phyloP scores from a whole-genome alignment of 2,888 invertebrate species.

The Pogonocherus hispidulus region DNA sequence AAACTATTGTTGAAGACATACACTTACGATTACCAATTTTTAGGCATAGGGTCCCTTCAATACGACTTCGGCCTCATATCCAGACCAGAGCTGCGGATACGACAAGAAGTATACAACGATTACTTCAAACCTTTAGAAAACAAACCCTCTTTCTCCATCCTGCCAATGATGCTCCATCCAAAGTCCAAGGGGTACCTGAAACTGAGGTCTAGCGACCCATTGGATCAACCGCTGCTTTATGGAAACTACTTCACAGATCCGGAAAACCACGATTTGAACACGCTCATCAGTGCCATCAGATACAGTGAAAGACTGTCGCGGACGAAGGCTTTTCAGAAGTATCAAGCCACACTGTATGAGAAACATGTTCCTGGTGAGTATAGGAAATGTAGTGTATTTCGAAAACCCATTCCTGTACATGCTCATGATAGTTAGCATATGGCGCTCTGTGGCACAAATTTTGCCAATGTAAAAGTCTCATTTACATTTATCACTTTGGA shows the following conservation, averaged over 20 bases:
- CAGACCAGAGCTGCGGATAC: constrained; percentile 32
- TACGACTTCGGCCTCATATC: constrained; percentile 36
- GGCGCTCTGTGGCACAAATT: too few relatives aligned
- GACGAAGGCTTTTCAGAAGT: constrained; percentile 70
- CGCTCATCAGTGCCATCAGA: constrained; percentile 72
- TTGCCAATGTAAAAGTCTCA: too few relatives aligned
- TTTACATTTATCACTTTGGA: too few relatives aligned
- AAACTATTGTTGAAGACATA: too few relatives aligned
- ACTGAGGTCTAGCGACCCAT: constrained; percentile 71
- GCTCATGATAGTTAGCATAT: too few relatives aligned
- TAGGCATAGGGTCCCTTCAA: constrained; percentile 69
- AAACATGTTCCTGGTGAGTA: constrained; percentile 69
- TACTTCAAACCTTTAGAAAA: constrained; percentile 71
- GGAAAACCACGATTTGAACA: constrained; percentile 66
- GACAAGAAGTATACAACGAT: constrained; percentile 68
- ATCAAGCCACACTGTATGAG: constrained; percentile 72
- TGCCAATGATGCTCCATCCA: constrained; percentile 74
- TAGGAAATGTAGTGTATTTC: too few relatives aligned
- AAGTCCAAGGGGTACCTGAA: constrained; percentile 70
- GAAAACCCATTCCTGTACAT: too few relatives aligned
- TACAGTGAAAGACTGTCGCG: constrained; percentile 68
- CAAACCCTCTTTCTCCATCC: constrained; percentile 68
- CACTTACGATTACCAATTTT: too few relatives aligned
- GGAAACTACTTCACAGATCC: constrained; percentile 72
- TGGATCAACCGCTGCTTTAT: constrained; percentile 73